These are phyloP conservation scores for Micromys minutus DNA, from an alignment of 2,113 vertebrate species.

Conservation along the genomic window DNA sequence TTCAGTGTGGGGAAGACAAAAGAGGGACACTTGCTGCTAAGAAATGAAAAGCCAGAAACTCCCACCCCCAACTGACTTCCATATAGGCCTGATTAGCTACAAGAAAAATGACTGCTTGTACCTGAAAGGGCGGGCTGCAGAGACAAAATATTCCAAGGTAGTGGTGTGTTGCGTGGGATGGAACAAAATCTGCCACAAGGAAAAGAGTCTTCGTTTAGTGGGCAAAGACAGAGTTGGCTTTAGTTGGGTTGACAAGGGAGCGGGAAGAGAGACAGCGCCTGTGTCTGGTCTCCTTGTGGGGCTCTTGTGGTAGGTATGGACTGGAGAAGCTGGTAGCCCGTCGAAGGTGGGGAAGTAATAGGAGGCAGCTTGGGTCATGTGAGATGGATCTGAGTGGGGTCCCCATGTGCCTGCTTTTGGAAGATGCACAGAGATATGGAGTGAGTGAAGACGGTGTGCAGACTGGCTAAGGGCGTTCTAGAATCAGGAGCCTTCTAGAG, in stretches of 20 bases:
- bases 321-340: not conserved
- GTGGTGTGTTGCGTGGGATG: not conserved
- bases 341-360: too few relatives aligned
- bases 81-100: not conserved
- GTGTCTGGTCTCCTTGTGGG: not conserved
- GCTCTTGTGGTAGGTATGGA: not conserved
- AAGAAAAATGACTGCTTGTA: not conserved
- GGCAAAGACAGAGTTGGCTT: not conserved
- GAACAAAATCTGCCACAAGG: not conserved
- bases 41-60: not conserved
- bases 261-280: not conserved
- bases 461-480: not conserved
- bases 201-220: too few relatives aligned
- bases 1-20: not conserved
- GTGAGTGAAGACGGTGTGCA: too few relatives aligned
- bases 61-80: not conserved
- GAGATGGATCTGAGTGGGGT: not conserved
- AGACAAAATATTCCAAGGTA: not conserved
- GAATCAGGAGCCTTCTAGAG: not conserved
- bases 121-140: too few relatives aligned
- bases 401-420: not conserved
- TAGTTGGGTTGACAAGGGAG: not conserved
- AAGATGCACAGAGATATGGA: rapidly evolving
- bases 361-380: not conserved
- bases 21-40: not conserved